Base-by-base conservation (phyloP, 2,797 vertebrate species). In the Peromyscus melanophrys region DNA sequence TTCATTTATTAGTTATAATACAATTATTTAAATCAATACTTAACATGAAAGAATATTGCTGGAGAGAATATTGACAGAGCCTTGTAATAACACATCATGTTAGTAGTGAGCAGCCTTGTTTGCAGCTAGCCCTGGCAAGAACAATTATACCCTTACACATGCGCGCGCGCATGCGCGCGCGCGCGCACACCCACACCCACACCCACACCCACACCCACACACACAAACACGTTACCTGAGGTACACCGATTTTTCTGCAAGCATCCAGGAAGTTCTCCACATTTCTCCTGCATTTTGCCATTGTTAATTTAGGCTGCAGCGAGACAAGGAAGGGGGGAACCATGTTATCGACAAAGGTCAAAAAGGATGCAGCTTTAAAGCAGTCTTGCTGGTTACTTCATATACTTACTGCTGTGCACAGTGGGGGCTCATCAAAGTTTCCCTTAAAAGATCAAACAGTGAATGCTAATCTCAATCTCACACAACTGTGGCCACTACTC, bases 231-330 rank as follows among this genome's bases (percentile, higher is more conserved):
- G 82, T 77, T 99, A 99, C 99, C 99, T 99, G 99, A 98, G 99
- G 99, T 89, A 99, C 99, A 49, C 99, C 99, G 43, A 99, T 99
- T 98, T 99, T 99, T 96, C 99, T 99, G 98, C 99, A 99, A 85
- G 99, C 99, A 98, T 99, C 99, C 97, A 99, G 98, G 98, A 99
- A 99, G 98, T 99, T 99, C 98, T 99, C 99, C 92, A 99, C 99
- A 0, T 99, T 99, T 89, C 99, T 98, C 91, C 99, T 99, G 98
- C 99, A 99, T 97, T 99, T 99, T 89, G 99, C 99, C 99, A 99
- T 99, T 34, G 99, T 99, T 98, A 99, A 99, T 98, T 99, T 99
- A 97, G 99, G 99, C 99, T 99, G 98, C 76, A 98, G 96, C 75
- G 73, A 86, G 85, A 57, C 43, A 95, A 96, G 84, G 65, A 94